Base-by-base conservation (phyloP, 2,888 invertebrate genomes). In the Branchellion lobata region DNA sequence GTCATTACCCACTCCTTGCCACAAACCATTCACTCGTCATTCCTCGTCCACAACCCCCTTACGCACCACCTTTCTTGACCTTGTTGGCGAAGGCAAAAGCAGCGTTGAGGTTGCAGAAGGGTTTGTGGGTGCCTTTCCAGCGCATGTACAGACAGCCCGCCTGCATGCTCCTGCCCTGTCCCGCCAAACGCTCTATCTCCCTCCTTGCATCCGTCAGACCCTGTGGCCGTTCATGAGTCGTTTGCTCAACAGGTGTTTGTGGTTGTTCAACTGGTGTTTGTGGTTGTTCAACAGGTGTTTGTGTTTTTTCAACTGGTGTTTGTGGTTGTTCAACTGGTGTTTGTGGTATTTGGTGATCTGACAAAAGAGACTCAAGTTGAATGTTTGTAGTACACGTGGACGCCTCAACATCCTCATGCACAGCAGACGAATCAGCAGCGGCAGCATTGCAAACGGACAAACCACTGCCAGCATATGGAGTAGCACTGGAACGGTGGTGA, bases 61-160 rank as follows among this genome's bases (percentile, higher is more conserved):
- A 57, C 21, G 5, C 21, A n/a, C 61, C 61, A 57, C 24, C 21
- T n/a, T 57, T 57, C 21, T n/a, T 57, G 61, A 75, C 47, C 33
- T 75, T 75, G 24, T 75, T 27, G 11, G 75, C 51, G 51, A 75
- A 75, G 24, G 31, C 51, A 14, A 85, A 74, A 33, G 86, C 86
- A 27, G 85, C 82, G 73, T 84, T 84, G 81, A 86, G 85, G 1
- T 85, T 86, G 69, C 85, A 84, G 3, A 86, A 81, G 74, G 84
- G 27, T 3, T 85, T 83, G 81, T 85, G 86, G 29, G 84, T 83
- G 18, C 85, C 83, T 78, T 83, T 83, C n/a, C 84, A 83, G 78
- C 84, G 84, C 68, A 85, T 79, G 57, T 85, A 77, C 40, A 87
- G 82, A 34, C 85, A 84, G 2, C 85, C 86, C 14, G 86, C 86